A percentile compares a stretch with the other conserved stretches of the same genome.
Conservation (phyloP, 2,888 invertebrate genomes). For the Cremastinae sp. region DNA sequence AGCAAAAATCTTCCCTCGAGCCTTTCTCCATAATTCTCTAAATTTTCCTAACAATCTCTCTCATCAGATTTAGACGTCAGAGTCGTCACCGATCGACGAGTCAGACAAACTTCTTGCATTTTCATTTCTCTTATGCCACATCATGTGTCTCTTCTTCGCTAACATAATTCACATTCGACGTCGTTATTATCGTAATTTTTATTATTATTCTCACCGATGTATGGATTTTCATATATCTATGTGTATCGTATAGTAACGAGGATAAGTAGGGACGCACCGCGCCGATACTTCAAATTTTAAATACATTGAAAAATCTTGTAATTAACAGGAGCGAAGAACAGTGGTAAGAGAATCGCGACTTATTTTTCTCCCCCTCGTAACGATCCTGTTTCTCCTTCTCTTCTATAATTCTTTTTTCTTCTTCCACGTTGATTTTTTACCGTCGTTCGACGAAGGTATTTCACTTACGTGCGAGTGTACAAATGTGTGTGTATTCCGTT, state of each 20-base stretch:
- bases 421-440: constrained; percentile 10
- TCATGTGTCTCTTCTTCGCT: constrained; percentile 11
- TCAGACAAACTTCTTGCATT: constrained; percentile 1
- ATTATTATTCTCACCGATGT: constrained; percentile 9
- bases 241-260: constrained; percentile 31
- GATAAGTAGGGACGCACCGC: constrained; percentile 52
- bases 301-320: constrained; percentile 63
- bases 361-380: constrained; percentile 30
- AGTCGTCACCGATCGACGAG: neutral
- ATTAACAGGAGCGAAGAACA: constrained; percentile 48
- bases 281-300: constrained; percentile 56
- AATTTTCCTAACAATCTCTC: constrained; percentile 26
- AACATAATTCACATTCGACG: constrained; percentile 26
- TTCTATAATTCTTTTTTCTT: constrained; percentile 13
- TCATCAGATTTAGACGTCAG: constrained; percentile 1
- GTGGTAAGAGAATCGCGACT: constrained; percentile 33
- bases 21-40: neutral
- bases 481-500: neutral
- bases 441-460: constrained; percentile 38
- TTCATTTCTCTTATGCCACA: neutral
- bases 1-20: constrained; percentile 28
- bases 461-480: neutral
- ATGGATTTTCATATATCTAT: constrained; percentile 4
- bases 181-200: constrained; percentile 5
- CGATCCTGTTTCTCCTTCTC: neutral